These are phyloP conservation scores for Colletes gigas DNA, from an alignment of 1,140 invertebrate species.

Conservation along the genomic window DNA sequence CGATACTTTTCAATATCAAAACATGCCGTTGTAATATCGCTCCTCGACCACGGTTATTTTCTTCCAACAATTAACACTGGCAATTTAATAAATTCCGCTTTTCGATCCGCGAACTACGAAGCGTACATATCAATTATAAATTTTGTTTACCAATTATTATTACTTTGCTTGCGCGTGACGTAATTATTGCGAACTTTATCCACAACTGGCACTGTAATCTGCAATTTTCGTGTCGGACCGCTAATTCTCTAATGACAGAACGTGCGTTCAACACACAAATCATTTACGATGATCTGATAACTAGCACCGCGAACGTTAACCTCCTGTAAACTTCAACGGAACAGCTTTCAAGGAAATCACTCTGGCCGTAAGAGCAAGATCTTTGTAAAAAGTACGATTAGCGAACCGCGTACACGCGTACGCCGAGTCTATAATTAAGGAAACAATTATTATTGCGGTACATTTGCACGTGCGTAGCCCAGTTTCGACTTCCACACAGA, in stretches of 20 bases:
- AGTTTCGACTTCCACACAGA: constrained; percentile 9
- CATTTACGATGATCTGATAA: not conserved
- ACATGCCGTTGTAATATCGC: constrained; percentile 2
- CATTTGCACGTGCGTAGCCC: constrained; percentile 65
- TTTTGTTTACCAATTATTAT: too few relatives aligned
- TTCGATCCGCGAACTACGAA: too few relatives aligned
- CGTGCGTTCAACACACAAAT: not conserved
- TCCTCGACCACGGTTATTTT: not conserved
- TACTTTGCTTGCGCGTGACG: not conserved
- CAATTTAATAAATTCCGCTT: not conserved
- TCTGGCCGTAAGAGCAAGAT: not conserved
- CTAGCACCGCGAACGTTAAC: not conserved
- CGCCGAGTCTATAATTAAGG: constrained; percentile 65
- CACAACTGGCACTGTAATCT: too few relatives aligned
- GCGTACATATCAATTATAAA: too few relatives aligned
- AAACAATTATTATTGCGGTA: constrained; percentile 77
- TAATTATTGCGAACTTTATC: too few relatives aligned
- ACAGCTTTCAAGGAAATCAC: not conserved
- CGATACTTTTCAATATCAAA: too few relatives aligned
- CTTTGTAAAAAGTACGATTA: constrained; percentile 25
- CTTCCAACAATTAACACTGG: not conserved
- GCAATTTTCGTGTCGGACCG: not conserved
- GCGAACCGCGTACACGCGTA: constrained; percentile 24
- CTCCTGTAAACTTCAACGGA: not conserved
- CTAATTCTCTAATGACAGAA: not conserved